Evolutionary conservation across 1,140 invertebrate genomes (phyloP).

Genomic region (Bombus haemorrhoidalis): DNA sequence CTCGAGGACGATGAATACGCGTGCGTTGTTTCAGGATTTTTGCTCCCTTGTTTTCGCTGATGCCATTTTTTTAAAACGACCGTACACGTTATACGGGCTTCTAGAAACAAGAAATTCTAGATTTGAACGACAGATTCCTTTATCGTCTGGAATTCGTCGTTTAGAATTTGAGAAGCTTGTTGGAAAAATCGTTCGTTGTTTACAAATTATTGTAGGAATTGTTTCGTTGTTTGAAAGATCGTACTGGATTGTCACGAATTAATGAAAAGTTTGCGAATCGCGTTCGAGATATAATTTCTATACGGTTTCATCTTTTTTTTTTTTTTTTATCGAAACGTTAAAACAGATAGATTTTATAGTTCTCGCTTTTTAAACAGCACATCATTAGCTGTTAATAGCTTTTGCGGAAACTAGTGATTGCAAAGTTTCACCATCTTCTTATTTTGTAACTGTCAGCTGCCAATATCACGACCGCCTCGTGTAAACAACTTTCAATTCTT

Average conservation of each 20-base stretch:
- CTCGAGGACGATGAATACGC: neutral
- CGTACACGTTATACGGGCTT: neutral
- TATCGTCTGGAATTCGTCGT: no score
- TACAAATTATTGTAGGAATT: no score
- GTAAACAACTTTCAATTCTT: slow-evolving; percentile 23
- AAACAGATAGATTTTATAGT: neutral
- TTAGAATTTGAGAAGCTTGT: no score
- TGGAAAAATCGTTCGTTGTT: no score
- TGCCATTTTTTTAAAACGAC: neutral
- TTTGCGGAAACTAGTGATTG: slow-evolving; percentile 18
- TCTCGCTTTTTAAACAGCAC: neutral
- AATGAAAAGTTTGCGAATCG: neutral
- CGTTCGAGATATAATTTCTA: neutral
- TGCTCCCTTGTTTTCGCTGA: neutral
- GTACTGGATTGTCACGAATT: neutral
- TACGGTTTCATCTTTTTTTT: neutral
- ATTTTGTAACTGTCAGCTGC: slow-evolving; percentile 36
- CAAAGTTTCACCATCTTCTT: slow-evolving; percentile 4
- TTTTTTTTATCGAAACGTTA: no score
- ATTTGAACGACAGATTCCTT: neutral
- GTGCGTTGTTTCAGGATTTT: neutral
- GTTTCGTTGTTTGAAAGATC: no score
- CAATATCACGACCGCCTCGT: slow-evolving; percentile 15
- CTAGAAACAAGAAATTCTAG: neutral
- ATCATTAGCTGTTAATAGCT: slow-evolving; percentile 14